These are phyloP conservation scores for Elachura formosa DNA, from an alignment of 2,113 vertebrate genomes.

Conservation along the genomic window DNA sequence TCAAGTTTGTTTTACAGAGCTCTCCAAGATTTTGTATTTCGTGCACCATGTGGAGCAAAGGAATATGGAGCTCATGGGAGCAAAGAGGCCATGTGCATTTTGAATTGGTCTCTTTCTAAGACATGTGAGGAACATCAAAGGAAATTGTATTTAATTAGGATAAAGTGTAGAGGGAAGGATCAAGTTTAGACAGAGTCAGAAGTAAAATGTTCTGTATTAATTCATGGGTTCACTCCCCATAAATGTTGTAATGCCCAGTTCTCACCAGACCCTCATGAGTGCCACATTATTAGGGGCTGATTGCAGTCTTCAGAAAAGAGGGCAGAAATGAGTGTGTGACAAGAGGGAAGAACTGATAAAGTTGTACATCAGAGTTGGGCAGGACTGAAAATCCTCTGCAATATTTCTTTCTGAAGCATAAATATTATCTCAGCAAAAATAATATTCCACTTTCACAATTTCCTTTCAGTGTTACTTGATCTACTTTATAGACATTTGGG, in stretches of 20 bases:
- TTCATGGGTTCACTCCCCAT: background rate
- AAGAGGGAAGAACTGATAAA: background rate
- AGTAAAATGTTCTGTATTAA: background rate
- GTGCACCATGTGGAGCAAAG: background rate
- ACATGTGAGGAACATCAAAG: background rate
- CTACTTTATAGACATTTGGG: conserved; percentile 69
- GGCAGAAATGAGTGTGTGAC: background rate
- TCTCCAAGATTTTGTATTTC: background rate
- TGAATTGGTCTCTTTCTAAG: background rate
- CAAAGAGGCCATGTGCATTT: background rate
- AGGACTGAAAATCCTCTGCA: conserved; percentile 5
- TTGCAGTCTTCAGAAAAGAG: background rate
- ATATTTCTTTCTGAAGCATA: conserved; percentile 59
- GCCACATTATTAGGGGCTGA: background rate
- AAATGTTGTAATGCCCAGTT: background rate
- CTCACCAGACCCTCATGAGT: background rate
- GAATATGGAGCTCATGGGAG: background rate
- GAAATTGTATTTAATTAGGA: background rate
- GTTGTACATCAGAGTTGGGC: background rate
- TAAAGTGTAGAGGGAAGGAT: background rate
- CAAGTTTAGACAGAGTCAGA: background rate
- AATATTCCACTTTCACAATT: conserved; percentile 69
- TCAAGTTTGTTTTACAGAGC: background rate
- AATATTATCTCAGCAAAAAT: conserved; percentile 62
- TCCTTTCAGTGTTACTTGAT: conserved; percentile 71